Evolutionary conservation across 2,797 vertebrate species (phyloP), one percentile per base, ranked within the genome.

Genomic region (Clarias pachynema): DNA sequence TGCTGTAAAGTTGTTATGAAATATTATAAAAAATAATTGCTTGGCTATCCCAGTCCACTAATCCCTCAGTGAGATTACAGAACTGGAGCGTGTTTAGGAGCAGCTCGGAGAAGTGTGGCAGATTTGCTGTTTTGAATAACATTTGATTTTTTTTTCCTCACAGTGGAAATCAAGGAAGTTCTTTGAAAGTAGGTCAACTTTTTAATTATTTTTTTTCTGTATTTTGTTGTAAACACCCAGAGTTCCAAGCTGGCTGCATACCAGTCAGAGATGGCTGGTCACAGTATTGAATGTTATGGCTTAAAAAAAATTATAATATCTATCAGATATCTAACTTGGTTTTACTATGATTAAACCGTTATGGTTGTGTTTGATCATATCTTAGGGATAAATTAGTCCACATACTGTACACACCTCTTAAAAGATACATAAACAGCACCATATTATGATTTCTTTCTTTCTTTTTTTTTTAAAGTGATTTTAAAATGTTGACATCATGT

Each of bases 41-140:
- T 82, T 68, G 69, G 62, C 84, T 82, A 44, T 82, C 77, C 69
- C 79, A 68, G 79, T 85, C 62, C n/a, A 72, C 69, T 85, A 81
- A 85, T 86, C 84, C 79, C 72, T 86, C 2, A 14, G 60, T 31
- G 34, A 77, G 79, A 82, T 86, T 86, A 74, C 60, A 68, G 84
- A 66, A 86, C 24, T n/a, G 20, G 37, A 31, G 60, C 15, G 20
- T 66, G 72, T 56, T 75, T 65, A 59, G 26, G 40, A 62, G 60
- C 44, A 69, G n/a, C 49, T 69, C 49, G 49, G 24, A 40, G 74
- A 73, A 70, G 69, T 73, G 37, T 60, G 66, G 40, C 68, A 63
- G 16, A 24, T 75, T 82, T 44, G 16, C 29, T 85, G 60, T 75
- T 85, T 75, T 85, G 60, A 85, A 75, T 40, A 62, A 26, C 44